A percentile compares a stretch with the other conserved stretches of the same genome.
Conservation (phyloP, 2,888 invertebrate genomes). For the Sclerodermus sp. region DNA sequence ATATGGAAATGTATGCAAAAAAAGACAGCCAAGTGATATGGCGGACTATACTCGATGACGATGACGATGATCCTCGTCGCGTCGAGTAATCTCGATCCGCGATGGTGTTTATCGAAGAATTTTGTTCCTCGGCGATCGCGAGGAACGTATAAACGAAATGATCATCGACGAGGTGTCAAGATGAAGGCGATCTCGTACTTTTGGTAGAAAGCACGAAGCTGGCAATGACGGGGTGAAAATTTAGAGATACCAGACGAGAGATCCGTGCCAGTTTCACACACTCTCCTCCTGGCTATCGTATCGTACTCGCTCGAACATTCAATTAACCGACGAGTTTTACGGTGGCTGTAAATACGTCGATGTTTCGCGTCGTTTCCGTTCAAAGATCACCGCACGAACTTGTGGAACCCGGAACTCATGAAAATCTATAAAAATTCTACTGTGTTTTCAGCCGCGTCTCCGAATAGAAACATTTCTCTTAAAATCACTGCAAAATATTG, state of each 20-base stretch:
- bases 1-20: no score
- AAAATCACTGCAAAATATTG: no score
- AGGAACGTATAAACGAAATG: no score
- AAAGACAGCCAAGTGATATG: no score
- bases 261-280: neutral
- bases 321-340: slow-evolving; percentile 36
- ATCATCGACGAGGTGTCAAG: neutral
- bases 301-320: slow-evolving; percentile 27
- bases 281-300: slow-evolving; percentile 5
- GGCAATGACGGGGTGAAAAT: slow-evolving; percentile 5
- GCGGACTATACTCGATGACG: no score
- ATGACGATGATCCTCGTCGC: no score
- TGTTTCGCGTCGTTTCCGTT: slow-evolving; percentile 21
- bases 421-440: neutral
- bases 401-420: no score
- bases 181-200: neutral
- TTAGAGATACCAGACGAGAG: slow-evolving; percentile 6
- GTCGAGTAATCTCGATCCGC: no score
- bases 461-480: neutral
- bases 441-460: slow-evolving; percentile 1
- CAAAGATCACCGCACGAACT: slow-evolving; percentile 7
- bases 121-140: no score
- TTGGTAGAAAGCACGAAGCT: neutral
- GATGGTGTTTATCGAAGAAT: no score
- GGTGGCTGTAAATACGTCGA: slow-evolving; percentile 33